These are phyloP conservation scores for Diadumene lineata DNA, from an alignment of 92 coral and sea anemone species.

Conservation along the genomic window DNA sequence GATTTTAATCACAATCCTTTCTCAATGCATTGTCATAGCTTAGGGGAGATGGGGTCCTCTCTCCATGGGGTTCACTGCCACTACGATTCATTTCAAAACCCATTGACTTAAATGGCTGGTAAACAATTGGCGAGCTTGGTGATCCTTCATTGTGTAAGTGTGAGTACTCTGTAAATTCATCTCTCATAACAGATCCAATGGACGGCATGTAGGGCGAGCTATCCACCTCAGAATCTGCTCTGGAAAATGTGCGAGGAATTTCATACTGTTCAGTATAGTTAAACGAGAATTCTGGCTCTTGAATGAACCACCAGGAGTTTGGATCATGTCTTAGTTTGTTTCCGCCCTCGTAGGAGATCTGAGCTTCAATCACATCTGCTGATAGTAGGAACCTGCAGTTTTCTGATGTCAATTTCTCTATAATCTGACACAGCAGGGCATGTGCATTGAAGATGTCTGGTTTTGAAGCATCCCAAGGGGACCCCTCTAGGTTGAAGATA, in stretches of 20 bases:
- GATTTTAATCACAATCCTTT: too few relatives aligned
- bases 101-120: not conserved
- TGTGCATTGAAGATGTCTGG: not conserved
- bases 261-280: not conserved
- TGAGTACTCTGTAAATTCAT: not conserved
- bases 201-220: not conserved
- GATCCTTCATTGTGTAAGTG: not conserved
- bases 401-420: not conserved
- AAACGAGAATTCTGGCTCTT: not conserved
- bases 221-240: not conserved
- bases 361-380: slow-evolving; percentile 15
- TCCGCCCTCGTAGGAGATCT: slow-evolving; percentile 4
- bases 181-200: not conserved
- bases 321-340: slow-evolving; percentile 14
- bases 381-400: slow-evolving; percentile 2
- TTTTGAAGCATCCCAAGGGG: slow-evolving; percentile 18
- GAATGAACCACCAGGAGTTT: slow-evolving; percentile 33
- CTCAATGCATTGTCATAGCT: slow-evolving; percentile 13
- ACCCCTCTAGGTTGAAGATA: slow-evolving; percentile 12
- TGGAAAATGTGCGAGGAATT: too few relatives aligned
- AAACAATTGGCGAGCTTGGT: not conserved
- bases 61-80: not conserved
- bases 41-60: slow-evolving; percentile 5
- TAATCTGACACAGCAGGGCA: slow-evolving; percentile 8
- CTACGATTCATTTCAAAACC: not conserved